Conservation (phyloP, 2,888 invertebrate genomes). For the Cataglyphis albicans region DNA sequence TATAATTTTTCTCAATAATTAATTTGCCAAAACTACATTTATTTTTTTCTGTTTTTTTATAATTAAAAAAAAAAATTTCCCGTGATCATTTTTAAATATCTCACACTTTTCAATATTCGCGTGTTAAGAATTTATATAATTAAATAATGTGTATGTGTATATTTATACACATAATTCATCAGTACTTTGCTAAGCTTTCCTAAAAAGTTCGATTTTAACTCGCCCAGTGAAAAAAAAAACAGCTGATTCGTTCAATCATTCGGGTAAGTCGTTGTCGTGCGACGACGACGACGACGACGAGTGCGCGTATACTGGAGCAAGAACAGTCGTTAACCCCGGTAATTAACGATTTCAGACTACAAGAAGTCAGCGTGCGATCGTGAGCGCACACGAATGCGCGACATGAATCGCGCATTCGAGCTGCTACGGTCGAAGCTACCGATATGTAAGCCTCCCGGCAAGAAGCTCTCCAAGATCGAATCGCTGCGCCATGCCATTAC, state of each 20-base stretch:
- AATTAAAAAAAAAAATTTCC: not conserved
- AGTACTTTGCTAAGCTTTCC: not conserved
- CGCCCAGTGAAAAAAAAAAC: not conserved
- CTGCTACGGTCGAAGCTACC: constrained; percentile 91
- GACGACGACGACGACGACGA: not conserved
- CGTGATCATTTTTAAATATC: not conserved
- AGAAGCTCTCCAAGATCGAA: constrained; percentile 95
- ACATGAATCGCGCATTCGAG: constrained; percentile 95
- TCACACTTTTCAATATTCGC: not conserved
- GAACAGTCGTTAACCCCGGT: constrained; percentile 39
- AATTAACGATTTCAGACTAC: constrained; percentile 88
- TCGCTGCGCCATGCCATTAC: constrained; percentile 93
- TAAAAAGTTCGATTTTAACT: constrained; percentile 24
- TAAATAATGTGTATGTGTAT: not conserved
- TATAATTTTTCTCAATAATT: not conserved
- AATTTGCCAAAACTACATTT: not conserved
- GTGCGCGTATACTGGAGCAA: constrained; percentile 18
- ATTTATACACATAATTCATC: constrained; percentile 7
- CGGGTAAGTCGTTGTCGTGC: constrained; percentile 22
- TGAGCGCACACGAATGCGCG: constrained; percentile 93
- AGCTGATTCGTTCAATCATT: constrained; percentile 23
- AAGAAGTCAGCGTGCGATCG: constrained; percentile 94
- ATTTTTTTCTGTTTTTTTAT: not conserved
- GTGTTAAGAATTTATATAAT: not conserved
- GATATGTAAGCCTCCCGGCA: constrained; percentile 92